A percentile compares a stretch with the other conserved stretches of the same genome.
Evolutionary conservation across 2,888 invertebrate species (phyloP).

Genomic region (Cheilosia pagana): DNA sequence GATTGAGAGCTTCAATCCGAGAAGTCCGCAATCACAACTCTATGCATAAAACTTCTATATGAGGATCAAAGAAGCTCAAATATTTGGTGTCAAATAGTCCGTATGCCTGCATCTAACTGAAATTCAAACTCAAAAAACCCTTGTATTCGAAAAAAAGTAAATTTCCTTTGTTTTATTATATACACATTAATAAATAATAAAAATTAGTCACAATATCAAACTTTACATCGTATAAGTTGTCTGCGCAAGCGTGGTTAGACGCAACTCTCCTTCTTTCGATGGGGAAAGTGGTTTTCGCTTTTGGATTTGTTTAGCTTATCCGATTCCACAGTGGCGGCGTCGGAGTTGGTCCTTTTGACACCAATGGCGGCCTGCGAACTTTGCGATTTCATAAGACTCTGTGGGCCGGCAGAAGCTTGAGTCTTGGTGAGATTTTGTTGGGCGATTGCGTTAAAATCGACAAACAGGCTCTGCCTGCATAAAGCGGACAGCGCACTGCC

Average conservation of each 20-base stretch:
- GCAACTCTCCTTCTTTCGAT: conserved; percentile 80
- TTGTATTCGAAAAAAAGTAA: not conserved
- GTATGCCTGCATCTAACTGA: not conserved
- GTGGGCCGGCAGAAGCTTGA: conserved; percentile 76
- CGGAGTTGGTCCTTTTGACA: conserved; percentile 34
- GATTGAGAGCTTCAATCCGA: no score
- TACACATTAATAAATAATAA: conserved; percentile 61
- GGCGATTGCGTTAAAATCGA: conserved; percentile 84
- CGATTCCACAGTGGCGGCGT: conserved; percentile 48
- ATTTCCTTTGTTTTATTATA: conserved; percentile 52
- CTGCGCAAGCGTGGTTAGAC: conserved; percentile 77
- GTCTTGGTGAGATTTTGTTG: conserved; percentile 80
- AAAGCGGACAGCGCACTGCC: conserved; percentile 88
- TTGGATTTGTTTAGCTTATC: conserved; percentile 81
- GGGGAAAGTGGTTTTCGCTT: conserved; percentile 81
- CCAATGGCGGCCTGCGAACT: conserved; percentile 79
- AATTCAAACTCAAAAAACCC: not conserved
- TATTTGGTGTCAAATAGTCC: not conserved
- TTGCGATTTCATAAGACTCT: conserved; percentile 76
- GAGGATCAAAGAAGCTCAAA: no score
- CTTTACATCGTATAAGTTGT: conserved; percentile 33
- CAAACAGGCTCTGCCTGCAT: conserved; percentile 90
- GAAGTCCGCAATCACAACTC: no score
- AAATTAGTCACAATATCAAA: conserved; percentile 63
- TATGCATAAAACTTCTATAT: no score